Base-by-base conservation (phyloP, 2,797 vertebrate genomes). In the Enteromius afrohamiltoni region DNA sequence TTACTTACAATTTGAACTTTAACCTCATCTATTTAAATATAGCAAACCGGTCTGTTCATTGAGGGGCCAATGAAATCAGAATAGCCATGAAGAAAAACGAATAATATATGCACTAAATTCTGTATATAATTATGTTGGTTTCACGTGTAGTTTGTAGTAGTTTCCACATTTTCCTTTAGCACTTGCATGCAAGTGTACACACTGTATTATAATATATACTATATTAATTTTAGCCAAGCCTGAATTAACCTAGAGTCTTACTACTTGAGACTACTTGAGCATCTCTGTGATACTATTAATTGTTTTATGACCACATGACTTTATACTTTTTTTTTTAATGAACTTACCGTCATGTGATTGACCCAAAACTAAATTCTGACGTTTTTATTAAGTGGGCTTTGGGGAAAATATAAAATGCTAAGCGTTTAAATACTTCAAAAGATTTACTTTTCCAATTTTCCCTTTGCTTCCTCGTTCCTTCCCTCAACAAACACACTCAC, bases 401-500 rank as follows among this genome's bases (percentile, higher is more conserved):
- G 13, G 45, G 26, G 42, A 16, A 51, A 49, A 73, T 47, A 51
- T 51, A 34, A 49, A 47, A 67, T 11, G 42, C 23, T 19, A 64
- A 64, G 17, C 21, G 23, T 65, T 47, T 14, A 65, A 78, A 45
- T 21, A 34, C 26, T n/a, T 64, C 16, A 21, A 23, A 47, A 62
- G 51, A 23, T 70, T 77, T 17, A 82, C 17, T 51, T 67, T 86
- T 53, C 45, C 19, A 76, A 49, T 67, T 83, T 53, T 53, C 14
- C 70, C 64, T 80, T 29, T 73, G n/a, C 47, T 67, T 31, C 42
- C 73, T 71, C 58, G 77, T 83, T 77, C 58, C 75, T 62, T 26
- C 9, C 10, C 58, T 64, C 5, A 77, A 73, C 8, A 77, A 64
- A 21, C 14, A 7, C 37, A 4, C 26, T 51, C 62, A 23, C 7